Conservation (phyloP, 2,113 vertebrate genomes). For the Anseranas semipalmata region DNA sequence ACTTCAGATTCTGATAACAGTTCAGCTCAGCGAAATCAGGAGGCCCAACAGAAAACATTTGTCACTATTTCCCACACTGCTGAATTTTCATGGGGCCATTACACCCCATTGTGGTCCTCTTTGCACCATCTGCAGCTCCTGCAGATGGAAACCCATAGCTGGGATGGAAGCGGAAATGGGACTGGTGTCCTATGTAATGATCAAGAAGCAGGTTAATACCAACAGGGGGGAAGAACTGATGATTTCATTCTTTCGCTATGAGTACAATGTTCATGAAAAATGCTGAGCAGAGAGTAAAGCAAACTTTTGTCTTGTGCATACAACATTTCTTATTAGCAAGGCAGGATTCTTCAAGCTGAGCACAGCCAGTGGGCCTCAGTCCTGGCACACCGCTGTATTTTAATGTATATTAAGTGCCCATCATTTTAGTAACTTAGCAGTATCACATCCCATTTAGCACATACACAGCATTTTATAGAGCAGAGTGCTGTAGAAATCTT, state of each 20-base stretch:
- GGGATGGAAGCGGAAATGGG: neutral
- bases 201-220: neutral
- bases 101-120: accelerated
- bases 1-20: neutral
- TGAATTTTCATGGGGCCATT: neutral
- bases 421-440: constrained; percentile 10
- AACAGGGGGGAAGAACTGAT: neutral
- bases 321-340: neutral
- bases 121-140: neutral
- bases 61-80: neutral
- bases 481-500: neutral
- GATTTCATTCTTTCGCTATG: neutral
- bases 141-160: neutral
- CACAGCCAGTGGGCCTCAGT: neutral
- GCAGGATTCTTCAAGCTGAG: neutral
- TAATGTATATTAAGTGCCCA: neutral
- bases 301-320: neutral
- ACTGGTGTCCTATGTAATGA: neutral
- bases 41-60: neutral
- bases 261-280: neutral
- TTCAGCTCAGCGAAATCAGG: neutral
- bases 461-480: constrained; percentile 5
- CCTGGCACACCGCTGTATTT: neutral
- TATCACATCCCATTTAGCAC: constrained; percentile 7
- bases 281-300: neutral